phyloP scores from a whole-genome alignment of 2,888 invertebrate species.

The Plusia festucae region DNA sequence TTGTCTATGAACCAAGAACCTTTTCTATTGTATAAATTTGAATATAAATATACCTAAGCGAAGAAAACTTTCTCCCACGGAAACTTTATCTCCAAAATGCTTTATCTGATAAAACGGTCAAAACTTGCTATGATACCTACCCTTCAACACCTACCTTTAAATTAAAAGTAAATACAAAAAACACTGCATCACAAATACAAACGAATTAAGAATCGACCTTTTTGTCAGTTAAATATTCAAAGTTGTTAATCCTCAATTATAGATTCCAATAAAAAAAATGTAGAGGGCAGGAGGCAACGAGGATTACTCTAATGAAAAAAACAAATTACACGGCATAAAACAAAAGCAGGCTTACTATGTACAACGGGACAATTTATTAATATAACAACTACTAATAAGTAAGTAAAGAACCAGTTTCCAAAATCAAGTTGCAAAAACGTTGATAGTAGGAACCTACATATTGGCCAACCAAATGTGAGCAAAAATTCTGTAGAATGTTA shows the following conservation, averaged over 20 bases:
- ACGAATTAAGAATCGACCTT: background rate
- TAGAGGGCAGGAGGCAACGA: background rate
- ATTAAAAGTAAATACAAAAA: background rate
- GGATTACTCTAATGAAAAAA: background rate
- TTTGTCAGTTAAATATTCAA: background rate
- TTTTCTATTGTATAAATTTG: no score
- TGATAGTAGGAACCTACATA: no score
- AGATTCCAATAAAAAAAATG: background rate
- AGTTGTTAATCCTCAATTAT: background rate
- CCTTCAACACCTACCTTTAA: background rate
- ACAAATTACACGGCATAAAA: background rate
- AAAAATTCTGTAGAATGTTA: conserved; percentile 4
- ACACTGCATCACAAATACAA: background rate
- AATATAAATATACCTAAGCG: background rate
- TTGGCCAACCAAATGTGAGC: background rate
- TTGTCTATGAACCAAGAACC: background rate
- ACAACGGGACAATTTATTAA: background rate
- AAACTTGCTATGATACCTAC: background rate
- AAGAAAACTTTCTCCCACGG: background rate
- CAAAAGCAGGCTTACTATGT: background rate
- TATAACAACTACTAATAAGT: background rate
- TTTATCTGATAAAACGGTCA: background rate
- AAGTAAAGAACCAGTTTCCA: background rate
- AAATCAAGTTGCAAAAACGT: conserved; percentile 10
- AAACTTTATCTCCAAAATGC: background rate